These are phyloP conservation scores for Hypercompe scribonia DNA, from an alignment of 2,888 invertebrate species.

Conservation along the genomic window DNA sequence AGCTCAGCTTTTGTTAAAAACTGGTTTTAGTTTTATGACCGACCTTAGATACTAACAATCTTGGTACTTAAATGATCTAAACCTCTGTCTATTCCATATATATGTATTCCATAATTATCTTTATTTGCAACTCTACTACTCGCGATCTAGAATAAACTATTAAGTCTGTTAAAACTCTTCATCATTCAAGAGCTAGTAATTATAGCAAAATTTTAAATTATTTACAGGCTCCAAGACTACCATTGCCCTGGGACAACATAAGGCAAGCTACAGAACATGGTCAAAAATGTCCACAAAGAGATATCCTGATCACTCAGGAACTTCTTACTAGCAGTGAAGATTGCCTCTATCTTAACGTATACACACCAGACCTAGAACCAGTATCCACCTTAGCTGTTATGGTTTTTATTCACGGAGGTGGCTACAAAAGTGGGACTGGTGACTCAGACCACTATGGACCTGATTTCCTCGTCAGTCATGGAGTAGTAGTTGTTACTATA, in stretches of 20 bases:
- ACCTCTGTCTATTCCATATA: not conserved
- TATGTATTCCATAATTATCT: no score
- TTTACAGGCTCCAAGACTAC: conserved; percentile 62
- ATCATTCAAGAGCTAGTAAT: not conserved
- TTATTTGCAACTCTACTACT: no score
- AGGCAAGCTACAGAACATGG: conserved; percentile 60
- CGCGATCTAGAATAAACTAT: no score
- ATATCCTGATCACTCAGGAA: conserved; percentile 46
- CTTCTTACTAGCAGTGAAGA: conserved; percentile 60
- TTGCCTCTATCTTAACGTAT: conserved; percentile 67
- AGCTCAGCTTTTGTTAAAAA: not conserved
- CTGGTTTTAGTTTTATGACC: not conserved
- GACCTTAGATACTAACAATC: not conserved
- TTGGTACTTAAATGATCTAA: not conserved
- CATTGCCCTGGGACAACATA: conserved; percentile 59
- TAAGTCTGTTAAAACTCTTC: not conserved
- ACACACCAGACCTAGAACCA: conserved; percentile 55
- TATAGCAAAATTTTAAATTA: not conserved
- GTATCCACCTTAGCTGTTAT: conserved; percentile 58
- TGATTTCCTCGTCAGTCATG: no score
- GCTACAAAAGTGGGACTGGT: conserved; percentile 63
- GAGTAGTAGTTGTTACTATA: no score
- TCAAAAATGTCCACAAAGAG: conserved; percentile 57
- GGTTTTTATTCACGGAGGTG: conserved; percentile 69
- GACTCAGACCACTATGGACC: no score